Base-by-base conservation (phyloP, 2,797 vertebrate genomes). In the Lacerta agilis region DNA sequence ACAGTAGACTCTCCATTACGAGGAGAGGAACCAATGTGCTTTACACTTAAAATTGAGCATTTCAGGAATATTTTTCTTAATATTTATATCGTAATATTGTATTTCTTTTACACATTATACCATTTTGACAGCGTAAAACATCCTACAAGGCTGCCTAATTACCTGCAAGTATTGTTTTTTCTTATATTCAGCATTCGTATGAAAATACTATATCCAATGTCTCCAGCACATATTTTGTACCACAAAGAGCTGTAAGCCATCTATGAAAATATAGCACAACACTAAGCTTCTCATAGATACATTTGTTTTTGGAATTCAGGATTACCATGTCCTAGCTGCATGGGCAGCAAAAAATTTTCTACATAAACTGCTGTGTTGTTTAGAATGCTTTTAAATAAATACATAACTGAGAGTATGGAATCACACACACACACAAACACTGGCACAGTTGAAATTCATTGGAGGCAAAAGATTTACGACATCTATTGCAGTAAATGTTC, bases 21-120 rank as follows among this genome's bases (percentile, higher is more conserved):
- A 90, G 88, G 79, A 90, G 11, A 66, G 33, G 69, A 27, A 6
- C 91, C 83, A 79, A 86, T 77, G 0, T 66, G 86, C 66, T 86
- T 90, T 49, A 15, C 69, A 90, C 93, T 92, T 88, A 82, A 88
- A 87, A 92, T 5, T 84, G 38, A 13, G 64, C 82, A 80, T 90
- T 88, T 92, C 77, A 85, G 41, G 23, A 29, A 78, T 89, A 83
- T 90, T 85, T 92, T 85, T 45, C 27, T 85, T 93, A 86, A 79
- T 69, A 61, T 38, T 36, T 88, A 86, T 8, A n/a, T 91, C 86
- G 85, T 79, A 86, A 88, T 91, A 1, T 82, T 69, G 7, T 20
- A 61, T 45, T 93, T 91, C 49, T 76, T 77, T 92, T 93, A 78
- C n/a, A 76, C 33, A 85, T 84, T 75, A 85, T 88, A 88, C 0